Evolutionary conservation across 2,113 vertebrate species (phyloP), one percentile per base, ranked within the genome.

Genomic region (Psephotus haematonotus): DNA sequence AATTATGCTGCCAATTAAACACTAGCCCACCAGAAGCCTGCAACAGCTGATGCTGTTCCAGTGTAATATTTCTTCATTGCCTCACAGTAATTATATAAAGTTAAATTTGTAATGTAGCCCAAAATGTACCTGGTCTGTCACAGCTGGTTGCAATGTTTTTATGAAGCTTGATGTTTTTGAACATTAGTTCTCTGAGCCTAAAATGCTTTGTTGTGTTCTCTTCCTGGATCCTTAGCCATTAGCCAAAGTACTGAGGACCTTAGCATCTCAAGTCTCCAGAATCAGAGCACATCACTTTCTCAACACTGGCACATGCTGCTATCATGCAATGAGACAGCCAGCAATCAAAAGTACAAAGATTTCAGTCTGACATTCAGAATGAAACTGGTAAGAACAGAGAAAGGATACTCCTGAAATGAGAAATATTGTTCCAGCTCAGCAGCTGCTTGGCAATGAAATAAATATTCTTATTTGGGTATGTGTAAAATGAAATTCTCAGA

Each of bases 1-100:
- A 93, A 97, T 98, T 97, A 97, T 93, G 92, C 90, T 93, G 88
- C 95, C 97, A 98, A 98, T 98, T 97, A 98, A 96, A 97, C 84
- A 97, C 86, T 83, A 93, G 93, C 90, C 85, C 70, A 95, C 87
- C 97, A 91, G 94, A 92, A 97, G 92, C 57, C 90, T 46, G 11
- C 57, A 95, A 92, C 87, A 97, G 95, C 91, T 92, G 93, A 97
- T 14, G 86, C n/a, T 83, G 59, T 83, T 88, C 82, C 52, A 50
- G 15, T 23, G 49, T 37, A 87, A 59, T 96, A 82, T 91, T 94
- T 96, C 94, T 97, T 96, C 87, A 93, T 80, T 92, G 95, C 92
- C 90, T 95, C 72, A 68, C 72, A 68, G 94, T 97, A 97, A 98
- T 98, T 95, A 97, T 49, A 97, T 39, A 90, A 91, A 97, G 91